Percentiles rank a stretch among this genome's conserved stretches.
Conservation (phyloP, 2,113 vertebrate species). For the Barbus barbus region DNA sequence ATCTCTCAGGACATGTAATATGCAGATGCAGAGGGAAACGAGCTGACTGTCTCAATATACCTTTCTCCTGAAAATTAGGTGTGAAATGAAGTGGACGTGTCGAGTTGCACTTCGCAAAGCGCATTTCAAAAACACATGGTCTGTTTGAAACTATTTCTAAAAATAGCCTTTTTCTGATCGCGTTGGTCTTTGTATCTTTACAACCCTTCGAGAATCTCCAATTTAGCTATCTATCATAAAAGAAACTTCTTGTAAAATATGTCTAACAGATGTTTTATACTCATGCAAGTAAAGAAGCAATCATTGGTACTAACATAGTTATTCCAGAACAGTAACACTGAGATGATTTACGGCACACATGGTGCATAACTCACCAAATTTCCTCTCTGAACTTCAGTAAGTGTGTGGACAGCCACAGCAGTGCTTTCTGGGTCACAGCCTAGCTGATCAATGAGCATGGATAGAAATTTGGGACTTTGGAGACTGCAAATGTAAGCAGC, state of each 20-base stretch:
- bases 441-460: constrained; percentile 41
- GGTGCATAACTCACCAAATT: background rate
- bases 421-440: constrained; percentile 42
- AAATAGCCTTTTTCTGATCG: background rate
- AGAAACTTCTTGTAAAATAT: background rate
- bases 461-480: constrained; percentile 46
- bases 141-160: background rate
- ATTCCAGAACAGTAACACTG: constrained; percentile 4
- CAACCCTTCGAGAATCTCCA: background rate
- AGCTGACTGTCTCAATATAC: constrained; percentile 6
- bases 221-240: background rate
- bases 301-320: constrained; percentile 9
- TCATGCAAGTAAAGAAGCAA: constrained; percentile 12
- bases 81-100: constrained; percentile 14
- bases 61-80: background rate
- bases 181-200: background rate
- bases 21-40: constrained; percentile 14
- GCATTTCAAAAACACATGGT: background rate
- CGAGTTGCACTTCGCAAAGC: background rate
- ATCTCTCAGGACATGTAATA: constrained; percentile 41
- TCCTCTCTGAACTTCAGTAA: constrained; percentile 14
- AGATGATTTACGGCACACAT: constrained; percentile 14
- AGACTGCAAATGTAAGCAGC: constrained; percentile 42
- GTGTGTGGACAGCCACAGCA: constrained; percentile 19
- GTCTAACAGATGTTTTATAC: constrained; percentile 7